Evolutionary conservation across 2,888 invertebrate genomes (phyloP).

Genomic region (Alloplasta piceator): DNA sequence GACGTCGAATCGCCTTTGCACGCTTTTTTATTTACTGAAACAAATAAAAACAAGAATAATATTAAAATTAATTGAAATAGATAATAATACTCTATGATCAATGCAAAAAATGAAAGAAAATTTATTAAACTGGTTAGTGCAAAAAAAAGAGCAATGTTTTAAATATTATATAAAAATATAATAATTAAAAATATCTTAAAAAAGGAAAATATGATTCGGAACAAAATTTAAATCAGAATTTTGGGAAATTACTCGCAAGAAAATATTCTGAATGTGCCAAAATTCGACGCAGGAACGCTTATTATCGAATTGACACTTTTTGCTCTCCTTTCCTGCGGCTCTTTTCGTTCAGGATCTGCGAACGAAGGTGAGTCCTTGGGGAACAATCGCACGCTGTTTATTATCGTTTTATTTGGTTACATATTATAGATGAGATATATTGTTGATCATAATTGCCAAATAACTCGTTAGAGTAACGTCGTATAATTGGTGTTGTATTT

Average conservation of each 20-base stretch:
- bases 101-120: too few species aligned
- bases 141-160: too few species aligned
- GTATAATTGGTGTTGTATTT: constrained; percentile 24
- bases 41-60: too few species aligned
- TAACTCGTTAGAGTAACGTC: constrained; percentile 44
- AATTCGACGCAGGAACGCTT: neutral
- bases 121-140: too few species aligned
- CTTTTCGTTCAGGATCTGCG: constrained; percentile 83
- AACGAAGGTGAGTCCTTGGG: constrained; percentile 83
- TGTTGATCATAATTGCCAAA: constrained; percentile 22
- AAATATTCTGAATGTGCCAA: too few species aligned
- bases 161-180: too few species aligned
- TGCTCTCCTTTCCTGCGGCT: constrained; percentile 15
- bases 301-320: constrained; percentile 1
- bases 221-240: too few species aligned
- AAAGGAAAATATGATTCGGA: too few species aligned
- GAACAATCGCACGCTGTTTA: constrained; percentile 5
- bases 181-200: too few species aligned
- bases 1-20: constrained; percentile 41
- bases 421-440: constrained; percentile 26
- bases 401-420: constrained; percentile 1
- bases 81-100: too few species aligned
- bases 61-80: too few species aligned
- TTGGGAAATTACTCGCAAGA: too few species aligned
- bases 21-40: neutral